Percentiles rank a stretch among this genome's conserved stretches.
Evolutionary conservation across 2,888 invertebrate species (phyloP).

Genomic region (Belgica antarctica): DNA sequence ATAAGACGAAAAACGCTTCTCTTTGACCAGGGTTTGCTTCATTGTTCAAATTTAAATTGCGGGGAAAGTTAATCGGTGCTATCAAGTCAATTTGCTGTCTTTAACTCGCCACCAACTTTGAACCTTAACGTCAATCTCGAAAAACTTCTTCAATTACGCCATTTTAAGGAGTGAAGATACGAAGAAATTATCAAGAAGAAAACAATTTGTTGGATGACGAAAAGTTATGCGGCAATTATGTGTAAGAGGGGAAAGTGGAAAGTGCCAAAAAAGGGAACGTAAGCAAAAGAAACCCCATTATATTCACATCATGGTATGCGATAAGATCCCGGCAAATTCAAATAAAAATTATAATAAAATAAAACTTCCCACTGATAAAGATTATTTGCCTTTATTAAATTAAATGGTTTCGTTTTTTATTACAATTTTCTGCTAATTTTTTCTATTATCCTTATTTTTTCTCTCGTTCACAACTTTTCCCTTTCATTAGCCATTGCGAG

Average conservation of each 20-base stretch:
- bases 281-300: constrained; percentile 6
- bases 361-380: constrained; percentile 37
- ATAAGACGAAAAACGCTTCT: neutral
- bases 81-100: no score
- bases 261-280: neutral
- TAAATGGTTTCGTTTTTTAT: constrained; percentile 39
- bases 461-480: neutral
- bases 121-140: no score
- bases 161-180: no score
- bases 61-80: no score
- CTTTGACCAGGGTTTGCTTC: constrained; percentile 1
- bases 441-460: constrained; percentile 32
- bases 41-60: no score
- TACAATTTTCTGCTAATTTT: constrained; percentile 42
- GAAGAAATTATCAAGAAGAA: neutral
- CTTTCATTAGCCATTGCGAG: no score
- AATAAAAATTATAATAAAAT: constrained; percentile 41
- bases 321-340: constrained; percentile 38
- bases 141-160: no score
- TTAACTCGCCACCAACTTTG: no score
- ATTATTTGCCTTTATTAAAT: constrained; percentile 40
- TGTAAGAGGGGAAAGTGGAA: neutral
- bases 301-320: neutral
- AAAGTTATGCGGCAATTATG: constrained; percentile 7
- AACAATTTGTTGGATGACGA: constrained; percentile 6